Evolutionary conservation across 2,113 vertebrate species (phyloP).

Genomic region (Burhinus oedicnemus): DNA sequence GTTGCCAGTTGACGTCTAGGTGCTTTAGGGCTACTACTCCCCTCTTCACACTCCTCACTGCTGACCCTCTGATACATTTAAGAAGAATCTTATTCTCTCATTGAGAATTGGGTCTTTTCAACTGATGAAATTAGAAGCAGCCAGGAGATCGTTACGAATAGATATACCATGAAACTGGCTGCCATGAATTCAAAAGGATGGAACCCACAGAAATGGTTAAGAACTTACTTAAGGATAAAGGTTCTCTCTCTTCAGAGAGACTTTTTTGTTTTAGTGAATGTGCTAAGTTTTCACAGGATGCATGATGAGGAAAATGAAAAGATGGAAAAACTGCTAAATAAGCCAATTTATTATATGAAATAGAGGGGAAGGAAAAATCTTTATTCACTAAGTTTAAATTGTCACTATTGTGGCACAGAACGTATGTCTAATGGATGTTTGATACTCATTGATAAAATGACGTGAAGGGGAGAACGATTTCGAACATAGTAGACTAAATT

Average conservation of each 20-base stretch:
- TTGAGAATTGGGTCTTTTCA: not conserved
- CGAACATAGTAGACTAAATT: not conserved
- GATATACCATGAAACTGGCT: not conserved
- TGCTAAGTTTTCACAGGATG: not conserved
- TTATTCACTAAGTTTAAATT: not conserved
- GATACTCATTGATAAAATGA: not conserved
- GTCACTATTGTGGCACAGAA: not conserved
- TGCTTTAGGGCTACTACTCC: not conserved
- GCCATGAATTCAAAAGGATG: not conserved
- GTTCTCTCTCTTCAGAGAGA: not conserved
- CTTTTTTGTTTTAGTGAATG: not conserved
- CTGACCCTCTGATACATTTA: not conserved
- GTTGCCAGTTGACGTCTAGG: not conserved
- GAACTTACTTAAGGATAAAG: not conserved
- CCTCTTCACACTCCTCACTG: not conserved
- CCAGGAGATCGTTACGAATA: not conserved
- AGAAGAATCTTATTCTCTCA: not conserved
- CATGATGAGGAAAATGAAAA: not conserved
- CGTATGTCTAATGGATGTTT: rapidly evolving
- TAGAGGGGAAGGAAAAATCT: not conserved
- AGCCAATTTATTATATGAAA: not conserved
- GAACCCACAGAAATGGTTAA: not conserved
- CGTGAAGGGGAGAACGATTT: not conserved
- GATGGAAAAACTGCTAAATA: not conserved
- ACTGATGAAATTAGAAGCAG: not conserved